Percentiles rank a stretch among this genome's conserved stretches.
Conservation (phyloP, 2,797 vertebrate species). For the Simalia tracyae region DNA sequence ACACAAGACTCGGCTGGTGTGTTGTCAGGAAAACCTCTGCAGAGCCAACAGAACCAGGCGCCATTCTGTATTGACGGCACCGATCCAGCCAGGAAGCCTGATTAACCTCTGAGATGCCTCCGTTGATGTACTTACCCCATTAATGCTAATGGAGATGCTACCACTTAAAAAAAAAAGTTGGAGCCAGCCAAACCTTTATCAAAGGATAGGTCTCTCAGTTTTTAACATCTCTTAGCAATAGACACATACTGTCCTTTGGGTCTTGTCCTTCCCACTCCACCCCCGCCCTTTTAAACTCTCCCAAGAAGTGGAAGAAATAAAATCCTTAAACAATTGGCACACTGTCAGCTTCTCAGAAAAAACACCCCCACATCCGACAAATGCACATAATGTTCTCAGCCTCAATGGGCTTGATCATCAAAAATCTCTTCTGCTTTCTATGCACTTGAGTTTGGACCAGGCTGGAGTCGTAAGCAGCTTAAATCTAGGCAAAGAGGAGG, state of each 20-base stretch:
- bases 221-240: conserved; percentile 64
- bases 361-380: conserved; percentile 6
- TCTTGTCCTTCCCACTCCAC: conserved; percentile 43
- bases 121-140: conserved; percentile 75
- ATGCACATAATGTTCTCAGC: neutral
- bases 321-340: conserved; percentile 48
- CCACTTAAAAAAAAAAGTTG: conserved; percentile 55
- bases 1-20: conserved; percentile 83
- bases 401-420: neutral
- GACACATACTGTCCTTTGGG: conserved; percentile 64
- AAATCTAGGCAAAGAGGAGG: neutral
- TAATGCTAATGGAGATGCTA: conserved; percentile 76
- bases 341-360: conserved; percentile 25
- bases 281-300: conserved; percentile 55
- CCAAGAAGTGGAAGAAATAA: conserved; percentile 51
- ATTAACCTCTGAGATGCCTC: conserved; percentile 93
- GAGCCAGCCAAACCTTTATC: conserved; percentile 66
- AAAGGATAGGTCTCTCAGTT: conserved; percentile 65
- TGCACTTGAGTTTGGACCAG: neutral
- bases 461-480: neutral
- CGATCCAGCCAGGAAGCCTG: conserved; percentile 89
- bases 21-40: conserved; percentile 84
- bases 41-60: conserved; percentile 92
- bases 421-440: neutral
- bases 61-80: conserved; percentile 91